Percentiles rank a stretch among this genome's conserved stretches.
These are phyloP conservation scores for Probosciger aterrimus DNA, from an alignment of 2,113 vertebrate species.

Conservation along the genomic window DNA sequence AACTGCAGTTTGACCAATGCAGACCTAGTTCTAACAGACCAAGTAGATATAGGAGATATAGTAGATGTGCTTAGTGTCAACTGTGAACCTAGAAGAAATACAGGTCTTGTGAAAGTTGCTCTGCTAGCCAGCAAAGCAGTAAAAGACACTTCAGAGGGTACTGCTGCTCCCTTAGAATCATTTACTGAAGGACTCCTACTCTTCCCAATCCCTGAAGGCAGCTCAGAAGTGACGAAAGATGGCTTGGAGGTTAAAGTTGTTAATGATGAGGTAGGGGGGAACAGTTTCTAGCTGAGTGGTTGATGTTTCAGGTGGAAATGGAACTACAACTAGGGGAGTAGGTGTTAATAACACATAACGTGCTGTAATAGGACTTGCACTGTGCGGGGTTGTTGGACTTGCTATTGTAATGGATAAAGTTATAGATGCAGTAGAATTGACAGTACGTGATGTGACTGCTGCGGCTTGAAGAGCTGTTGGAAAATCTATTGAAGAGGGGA, in stretches of 20 bases:
- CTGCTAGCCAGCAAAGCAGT: not conserved
- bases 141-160: not conserved
- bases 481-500: slow-evolving; percentile 21
- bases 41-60: not conserved
- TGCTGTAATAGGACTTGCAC: not conserved
- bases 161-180: not conserved
- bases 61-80: not conserved
- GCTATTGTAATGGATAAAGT: not conserved
- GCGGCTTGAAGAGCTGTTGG: not conserved
- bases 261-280: not conserved
- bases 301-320: not conserved
- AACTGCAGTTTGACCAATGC: not conserved
- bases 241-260: not conserved
- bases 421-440: not conserved
- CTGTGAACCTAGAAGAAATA: not conserved
- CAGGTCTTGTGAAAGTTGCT: not conserved
- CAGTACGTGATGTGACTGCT: not conserved
- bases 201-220: slow-evolving; percentile 19
- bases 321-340: not conserved
- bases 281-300: not conserved
- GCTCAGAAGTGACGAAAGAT: slow-evolving; percentile 16
- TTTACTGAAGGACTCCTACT: slow-evolving; percentile 5
- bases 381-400: not conserved
- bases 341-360: not conserved
- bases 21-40: not conserved